Conservation (phyloP, 2,888 invertebrate genomes). For the Lordiphosa fenestrarum region DNA sequence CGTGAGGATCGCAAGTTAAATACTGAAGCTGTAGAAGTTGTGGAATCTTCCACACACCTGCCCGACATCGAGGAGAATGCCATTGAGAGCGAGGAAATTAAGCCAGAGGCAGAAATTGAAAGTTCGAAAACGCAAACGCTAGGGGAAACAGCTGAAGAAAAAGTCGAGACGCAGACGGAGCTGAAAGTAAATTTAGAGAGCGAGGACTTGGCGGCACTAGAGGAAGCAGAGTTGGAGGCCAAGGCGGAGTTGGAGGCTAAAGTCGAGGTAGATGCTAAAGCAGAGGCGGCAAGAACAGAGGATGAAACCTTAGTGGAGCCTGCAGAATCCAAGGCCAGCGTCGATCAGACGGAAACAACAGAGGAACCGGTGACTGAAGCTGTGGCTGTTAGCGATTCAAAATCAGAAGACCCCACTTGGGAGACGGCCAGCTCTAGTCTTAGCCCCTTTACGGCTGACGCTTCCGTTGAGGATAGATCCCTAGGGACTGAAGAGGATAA, state of each 20-base stretch:
- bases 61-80: conserved; percentile 41
- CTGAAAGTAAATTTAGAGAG: conserved; percentile 9
- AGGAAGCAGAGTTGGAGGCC: conserved; percentile 19
- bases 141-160: conserved; percentile 4
- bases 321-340: conserved; percentile 2
- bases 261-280: conserved; percentile 9
- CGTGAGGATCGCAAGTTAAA: conserved; percentile 14
- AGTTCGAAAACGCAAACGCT: conserved; percentile 4
- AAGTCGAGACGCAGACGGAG: not conserved
- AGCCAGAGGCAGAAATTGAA: conserved; percentile 1
- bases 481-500: not conserved
- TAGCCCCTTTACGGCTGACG: too few species aligned
- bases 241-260: conserved; percentile 17
- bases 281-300: not conserved
- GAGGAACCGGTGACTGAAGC: conserved; percentile 17
- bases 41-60: conserved; percentile 10
- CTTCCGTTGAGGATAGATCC: too few species aligned
- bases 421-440: too few species aligned
- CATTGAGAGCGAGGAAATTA: conserved; percentile 26
- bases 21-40: conserved; percentile 1
- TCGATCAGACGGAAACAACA: conserved; percentile 10
- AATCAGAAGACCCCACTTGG: not conserved
- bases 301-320: conserved; percentile 15
- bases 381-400: not conserved
- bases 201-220: conserved; percentile 8